Evolutionary conservation across 2,888 invertebrate genomes (phyloP).

Genomic region (Pseudococcus longispinus): DNA sequence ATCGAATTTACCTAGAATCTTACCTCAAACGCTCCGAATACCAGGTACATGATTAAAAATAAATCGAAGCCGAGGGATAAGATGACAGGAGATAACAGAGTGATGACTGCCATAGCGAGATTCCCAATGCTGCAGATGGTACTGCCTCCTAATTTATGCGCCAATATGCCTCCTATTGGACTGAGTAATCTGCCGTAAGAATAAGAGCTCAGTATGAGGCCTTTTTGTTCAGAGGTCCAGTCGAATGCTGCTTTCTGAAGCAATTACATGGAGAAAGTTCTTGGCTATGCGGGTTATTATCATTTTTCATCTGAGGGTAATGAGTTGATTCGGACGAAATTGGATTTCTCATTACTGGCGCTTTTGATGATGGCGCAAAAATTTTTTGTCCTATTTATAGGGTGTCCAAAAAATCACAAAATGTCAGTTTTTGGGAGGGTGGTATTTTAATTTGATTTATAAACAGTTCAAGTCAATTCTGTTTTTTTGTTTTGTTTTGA

Average conservation of each 20-base stretch:
- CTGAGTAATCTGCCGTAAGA: background rate
- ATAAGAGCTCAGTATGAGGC: background rate
- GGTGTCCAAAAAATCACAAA: no score
- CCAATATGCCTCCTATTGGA: slow-evolving; percentile 6
- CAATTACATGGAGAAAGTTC: background rate
- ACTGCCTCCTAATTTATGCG: background rate
- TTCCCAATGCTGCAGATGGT: background rate
- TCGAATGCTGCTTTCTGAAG: slow-evolving; percentile 18
- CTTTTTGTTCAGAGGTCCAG: slow-evolving; percentile 16
- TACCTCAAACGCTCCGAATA: slow-evolving; percentile 12
- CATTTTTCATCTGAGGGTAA: no score
- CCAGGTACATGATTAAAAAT: background rate
- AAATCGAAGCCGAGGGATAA: background rate
- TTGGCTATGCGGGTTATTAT: no score
- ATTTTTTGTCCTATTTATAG: no score
- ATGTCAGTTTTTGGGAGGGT: no score
- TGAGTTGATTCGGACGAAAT: no score
- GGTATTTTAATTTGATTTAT: no score
- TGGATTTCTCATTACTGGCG: no score
- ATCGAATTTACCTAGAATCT: background rate
- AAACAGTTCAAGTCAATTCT: no score
- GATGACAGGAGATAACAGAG: background rate
- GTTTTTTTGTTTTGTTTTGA: no score
- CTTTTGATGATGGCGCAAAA: no score
- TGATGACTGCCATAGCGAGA: background rate